Base-by-base conservation (phyloP, 2,113 vertebrate species). In the Osmerus eperlanus region DNA sequence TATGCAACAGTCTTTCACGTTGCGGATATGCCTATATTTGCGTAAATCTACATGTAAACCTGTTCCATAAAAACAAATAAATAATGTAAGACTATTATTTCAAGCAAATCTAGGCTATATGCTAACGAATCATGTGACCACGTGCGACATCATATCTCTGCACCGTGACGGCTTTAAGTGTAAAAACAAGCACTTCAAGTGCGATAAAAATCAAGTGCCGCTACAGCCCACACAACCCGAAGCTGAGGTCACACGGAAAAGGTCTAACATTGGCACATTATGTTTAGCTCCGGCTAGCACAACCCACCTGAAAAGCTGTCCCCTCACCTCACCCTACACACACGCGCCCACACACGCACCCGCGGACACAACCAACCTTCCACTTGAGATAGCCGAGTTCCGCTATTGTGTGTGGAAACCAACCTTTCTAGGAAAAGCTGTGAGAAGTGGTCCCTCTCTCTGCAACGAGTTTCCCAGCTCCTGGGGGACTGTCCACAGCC, bases 401-500 rank as follows among this genome's bases (percentile, higher is more conserved):
- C 32, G 9, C 58, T 36, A 19, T 28, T 58, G 13, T 61, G 32
- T 18, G 12, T 47, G 52, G 32, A 36, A 55, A 55, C 67, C 23
- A 63, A 15, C 54, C 29, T 59, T 67, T 78, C 61, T n/a, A 21
- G 63, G 51, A 83, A 54, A 59, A 73, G 65, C 72, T 72, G 56
- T 74, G 73, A 73, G 83, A 76, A 77, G 74, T 47, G 36, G 64
- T 21, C 32, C 18, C 32, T 3, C 36, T 29, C 78, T 75, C 74
- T 78, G 67, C 5, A 36, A 36, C 32, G 5, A 6, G 4, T 36
- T 36, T 36, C 32, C 32, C 7, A 65, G 75, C 80, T 64, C 83
- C 70, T 76, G 69, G 83, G 84, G 75, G 79, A 84, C 78, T 74
- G 79, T 84, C 61, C 74, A 68, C 58, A 8, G 32, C 56, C 23